These are phyloP conservation scores for Hemistola chrysoprasaria DNA, from an alignment of 2,888 invertebrate species.

Conservation along the genomic window DNA sequence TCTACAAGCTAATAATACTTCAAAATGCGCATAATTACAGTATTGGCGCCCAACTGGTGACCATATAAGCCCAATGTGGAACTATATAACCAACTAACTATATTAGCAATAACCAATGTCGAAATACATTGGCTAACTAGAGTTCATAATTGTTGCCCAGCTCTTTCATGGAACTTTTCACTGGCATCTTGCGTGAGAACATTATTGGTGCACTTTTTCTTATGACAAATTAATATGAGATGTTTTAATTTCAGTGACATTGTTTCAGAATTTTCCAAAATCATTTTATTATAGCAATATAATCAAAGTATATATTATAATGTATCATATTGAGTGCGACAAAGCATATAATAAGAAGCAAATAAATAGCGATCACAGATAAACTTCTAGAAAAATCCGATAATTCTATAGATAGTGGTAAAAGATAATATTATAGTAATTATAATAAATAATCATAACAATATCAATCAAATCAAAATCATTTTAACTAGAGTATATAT, in stretches of 20 bases:
- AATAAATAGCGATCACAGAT: slow-evolving; percentile 49
- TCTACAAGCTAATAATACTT: too few species aligned
- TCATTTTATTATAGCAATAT: slow-evolving; percentile 25
- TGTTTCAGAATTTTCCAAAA: slow-evolving; percentile 31
- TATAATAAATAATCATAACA: slow-evolving; percentile 25
- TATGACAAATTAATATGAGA: slow-evolving; percentile 9
- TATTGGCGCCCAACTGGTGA: too few species aligned
- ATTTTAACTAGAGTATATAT: slow-evolving; percentile 22
- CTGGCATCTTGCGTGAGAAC: too few species aligned
- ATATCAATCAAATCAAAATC: slow-evolving; percentile 30
- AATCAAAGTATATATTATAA: slow-evolving; percentile 20
- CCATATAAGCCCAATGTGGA: too few species aligned
- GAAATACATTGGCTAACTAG: too few species aligned
- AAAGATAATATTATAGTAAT: slow-evolving; percentile 31
- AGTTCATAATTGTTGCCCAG: too few species aligned
- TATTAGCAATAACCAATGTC: too few species aligned
- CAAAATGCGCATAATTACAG: too few species aligned
- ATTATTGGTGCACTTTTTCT: too few species aligned
- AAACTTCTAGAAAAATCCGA: slow-evolving; percentile 50
- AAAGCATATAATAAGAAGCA: slow-evolving; percentile 63
- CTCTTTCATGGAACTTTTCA: too few species aligned
- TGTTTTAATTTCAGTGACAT: slow-evolving; percentile 42
- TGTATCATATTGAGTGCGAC: slow-evolving; percentile 43
- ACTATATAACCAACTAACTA: too few species aligned
- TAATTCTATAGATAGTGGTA: slow-evolving; percentile 43